Base-by-base conservation (phyloP, 2,797 vertebrate genomes). In the Acanthurus tractus region DNA sequence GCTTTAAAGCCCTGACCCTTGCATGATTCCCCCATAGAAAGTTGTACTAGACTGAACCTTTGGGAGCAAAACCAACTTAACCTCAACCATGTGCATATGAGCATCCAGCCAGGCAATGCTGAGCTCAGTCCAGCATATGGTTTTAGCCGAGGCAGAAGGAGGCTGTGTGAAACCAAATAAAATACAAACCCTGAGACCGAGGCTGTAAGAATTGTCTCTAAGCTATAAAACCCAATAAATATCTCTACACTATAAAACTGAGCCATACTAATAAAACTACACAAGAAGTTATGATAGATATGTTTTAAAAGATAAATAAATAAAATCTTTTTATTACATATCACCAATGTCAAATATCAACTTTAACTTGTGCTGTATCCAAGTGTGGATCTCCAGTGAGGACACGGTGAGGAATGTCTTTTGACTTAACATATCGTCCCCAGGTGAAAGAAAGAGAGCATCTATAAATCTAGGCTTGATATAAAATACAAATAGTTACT, bases 1-100 rank as follows among this genome's bases (percentile, higher is more conserved):
- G 72, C 82, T 81, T 77, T 83, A 86, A 89, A 67, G 69, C 52
- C 78, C 62, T 78, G 65, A 75, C 54, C 78, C 13, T 46, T 53
- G 53, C 56, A 70, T 66, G 68, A 82, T 53, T 76, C 64, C 59
- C 74, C 76, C 70, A 62, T 13, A 56, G 63, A 77, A 76, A 70
- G 72, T 74, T 34, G 55, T 50, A 76, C 15, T 42, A 75, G 65
- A 78, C 55, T 6, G 17, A 73, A 67, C 55, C 46, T 52, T 76
- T 79, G 49, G 64, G 81, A 84, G 34, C 15, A 55, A 67, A 53
- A 68, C 74, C 81, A 82, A 77, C 68, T 52, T 73, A 87, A 80
- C 53, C 52, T 56, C 56, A 82, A 76, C 71, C 84, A 82, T 87
- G 77, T 79, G 74, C 70, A 63, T 4, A 78, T 65, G 68, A 63